Evolutionary conservation across 1,140 invertebrate species (phyloP).

Genomic region (Drosophila simulans): DNA sequence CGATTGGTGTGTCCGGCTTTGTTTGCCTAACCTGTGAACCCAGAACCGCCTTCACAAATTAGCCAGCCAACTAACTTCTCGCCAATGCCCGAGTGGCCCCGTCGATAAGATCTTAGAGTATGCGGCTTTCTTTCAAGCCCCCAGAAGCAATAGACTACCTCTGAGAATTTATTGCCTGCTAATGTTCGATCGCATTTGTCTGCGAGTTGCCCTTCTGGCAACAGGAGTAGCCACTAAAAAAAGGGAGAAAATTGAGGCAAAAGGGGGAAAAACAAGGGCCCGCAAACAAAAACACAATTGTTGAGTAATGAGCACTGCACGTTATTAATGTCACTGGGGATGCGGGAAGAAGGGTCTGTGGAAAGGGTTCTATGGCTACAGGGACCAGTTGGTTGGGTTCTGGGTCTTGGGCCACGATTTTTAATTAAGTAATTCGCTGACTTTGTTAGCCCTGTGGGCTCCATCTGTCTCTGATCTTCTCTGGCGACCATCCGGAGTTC

Average conservation of each 20-base stretch:
- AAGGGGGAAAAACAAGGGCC: slow-evolving; percentile 7
- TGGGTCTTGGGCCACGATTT: slow-evolving; percentile 70
- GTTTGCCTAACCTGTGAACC: slow-evolving; percentile 30
- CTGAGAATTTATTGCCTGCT: slow-evolving; percentile 78
- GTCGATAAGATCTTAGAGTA: slow-evolving; percentile 3
- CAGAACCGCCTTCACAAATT: slow-evolving; percentile 26
- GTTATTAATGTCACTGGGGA: slow-evolving; percentile 79
- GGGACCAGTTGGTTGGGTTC: slow-evolving; percentile 3
- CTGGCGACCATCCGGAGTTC: slow-evolving; percentile 4
- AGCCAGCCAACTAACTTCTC: slow-evolving; percentile 12
- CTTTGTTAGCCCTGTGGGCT: slow-evolving; percentile 71
- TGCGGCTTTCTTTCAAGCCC: slow-evolving; percentile 57
- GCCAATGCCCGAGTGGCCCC: slow-evolving; percentile 17
- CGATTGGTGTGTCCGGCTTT: slow-evolving; percentile 8
- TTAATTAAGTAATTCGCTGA: slow-evolving; percentile 84
- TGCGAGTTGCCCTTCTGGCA: slow-evolving; percentile 33
- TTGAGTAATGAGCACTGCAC: slow-evolving; percentile 80
- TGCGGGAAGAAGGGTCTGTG: neutral
- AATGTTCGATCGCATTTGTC: slow-evolving; percentile 77
- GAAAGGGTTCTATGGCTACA: neutral
- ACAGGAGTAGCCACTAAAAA: slow-evolving; percentile 17
- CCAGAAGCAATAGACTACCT: slow-evolving; percentile 60
- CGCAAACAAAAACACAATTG: slow-evolving; percentile 63
- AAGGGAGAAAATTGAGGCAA: neutral
- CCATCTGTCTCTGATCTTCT: slow-evolving; percentile 62